Conservation (phyloP, 1,140 invertebrate genomes). For the Eupristina koningsbergeri region DNA sequence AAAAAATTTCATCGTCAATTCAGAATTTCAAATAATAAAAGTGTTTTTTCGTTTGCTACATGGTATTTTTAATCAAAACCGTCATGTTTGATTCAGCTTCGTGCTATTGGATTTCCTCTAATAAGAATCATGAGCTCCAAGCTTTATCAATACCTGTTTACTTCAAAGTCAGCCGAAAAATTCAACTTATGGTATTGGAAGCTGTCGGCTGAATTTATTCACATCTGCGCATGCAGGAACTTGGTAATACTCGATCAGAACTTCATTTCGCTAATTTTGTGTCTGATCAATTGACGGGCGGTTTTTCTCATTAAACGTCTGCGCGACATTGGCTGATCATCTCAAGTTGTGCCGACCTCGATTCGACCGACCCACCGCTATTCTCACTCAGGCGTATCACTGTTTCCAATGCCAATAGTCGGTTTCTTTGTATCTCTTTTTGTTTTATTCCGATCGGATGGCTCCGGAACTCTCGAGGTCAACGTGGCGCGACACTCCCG, state of each 20-base stretch:
- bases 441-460: neutral
- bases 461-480: no score
- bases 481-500: neutral
- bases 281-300: neutral
- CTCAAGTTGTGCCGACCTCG: neutral
- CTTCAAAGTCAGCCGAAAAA: no score
- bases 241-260: neutral
- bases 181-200: no score
- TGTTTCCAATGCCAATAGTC: neutral
- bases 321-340: neutral
- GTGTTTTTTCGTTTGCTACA: neutral
- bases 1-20: no score
- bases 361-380: neutral
- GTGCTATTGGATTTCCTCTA: neutral
- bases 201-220: no score
- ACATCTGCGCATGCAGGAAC: no score
- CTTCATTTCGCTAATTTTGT: neutral
- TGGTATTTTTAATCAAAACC: neutral
- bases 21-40: no score
- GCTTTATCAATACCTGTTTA: neutral
- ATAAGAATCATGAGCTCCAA: neutral
- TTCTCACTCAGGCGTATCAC: neutral
- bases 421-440: neutral
- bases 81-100: neutral
- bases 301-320: neutral